Percentiles rank a stretch among this genome's conserved stretches.
Conservation (phyloP, 2,888 invertebrate species). For the Zonitis immaculata region DNA sequence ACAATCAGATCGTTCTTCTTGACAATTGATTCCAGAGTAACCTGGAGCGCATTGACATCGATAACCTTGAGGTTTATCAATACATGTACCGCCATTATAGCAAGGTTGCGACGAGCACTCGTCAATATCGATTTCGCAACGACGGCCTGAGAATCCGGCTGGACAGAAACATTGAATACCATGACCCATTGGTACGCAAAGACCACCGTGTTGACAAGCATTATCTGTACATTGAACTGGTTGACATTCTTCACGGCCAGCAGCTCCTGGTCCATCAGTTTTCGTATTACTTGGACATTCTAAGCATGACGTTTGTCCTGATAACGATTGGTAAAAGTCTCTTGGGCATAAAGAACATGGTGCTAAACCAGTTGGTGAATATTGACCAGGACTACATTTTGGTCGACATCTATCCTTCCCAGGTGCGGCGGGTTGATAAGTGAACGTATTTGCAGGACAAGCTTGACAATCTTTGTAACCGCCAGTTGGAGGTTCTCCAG, state of each 20-base stretch:
- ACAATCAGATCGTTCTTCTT: constrained; percentile 88
- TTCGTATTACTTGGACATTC: constrained; percentile 90
- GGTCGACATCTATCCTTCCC: constrained; percentile 77
- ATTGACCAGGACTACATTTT: constrained; percentile 85
- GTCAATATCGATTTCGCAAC: constrained; percentile 92
- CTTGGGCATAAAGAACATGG: constrained; percentile 90
- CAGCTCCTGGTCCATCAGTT: constrained; percentile 74
- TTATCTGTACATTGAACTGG: constrained; percentile 82
- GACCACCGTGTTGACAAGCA: constrained; percentile 86
- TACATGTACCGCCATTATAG: constrained; percentile 87
- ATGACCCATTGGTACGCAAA: constrained; percentile 84
- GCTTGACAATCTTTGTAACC: constrained; percentile 92
- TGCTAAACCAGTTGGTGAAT: constrained; percentile 88
- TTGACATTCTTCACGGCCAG: constrained; percentile 80
- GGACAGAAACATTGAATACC: constrained; percentile 90
- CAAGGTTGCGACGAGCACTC: constrained; percentile 94
- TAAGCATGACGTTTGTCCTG: constrained; percentile 79
- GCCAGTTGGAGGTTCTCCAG: constrained; percentile 79
- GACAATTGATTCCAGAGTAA: constrained; percentile 90
- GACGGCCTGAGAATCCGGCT: constrained; percentile 87
- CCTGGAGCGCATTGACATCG: constrained; percentile 83
- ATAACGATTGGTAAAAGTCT: constrained; percentile 84
- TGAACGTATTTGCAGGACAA: constrained; percentile 84
- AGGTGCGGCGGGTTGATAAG: constrained; percentile 87
- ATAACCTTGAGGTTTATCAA: constrained; percentile 89